These are phyloP conservation scores for Penaeus japonicus DNA, from an alignment of 1,140 invertebrate genomes.

Conservation along the genomic window DNA sequence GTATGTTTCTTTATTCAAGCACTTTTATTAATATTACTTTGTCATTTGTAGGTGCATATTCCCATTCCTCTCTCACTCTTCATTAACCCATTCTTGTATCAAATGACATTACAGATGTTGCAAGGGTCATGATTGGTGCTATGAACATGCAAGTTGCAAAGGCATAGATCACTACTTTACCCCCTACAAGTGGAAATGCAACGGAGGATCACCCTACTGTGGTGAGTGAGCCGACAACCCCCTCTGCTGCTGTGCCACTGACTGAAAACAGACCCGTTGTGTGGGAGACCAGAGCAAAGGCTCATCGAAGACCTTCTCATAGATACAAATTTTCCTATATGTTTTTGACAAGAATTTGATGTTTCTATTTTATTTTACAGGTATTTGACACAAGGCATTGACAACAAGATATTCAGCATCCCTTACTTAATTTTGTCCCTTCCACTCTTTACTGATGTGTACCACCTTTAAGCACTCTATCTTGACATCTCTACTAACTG, in stretches of 20 bases:
- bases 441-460: no score
- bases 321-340: no score
- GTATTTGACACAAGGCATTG: no score
- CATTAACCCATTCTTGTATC: not conserved
- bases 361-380: no score
- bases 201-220: constrained; percentile 78
- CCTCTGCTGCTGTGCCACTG: not conserved
- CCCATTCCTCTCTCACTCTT: not conserved
- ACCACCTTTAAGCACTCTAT: no score
- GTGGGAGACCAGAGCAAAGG: not conserved
- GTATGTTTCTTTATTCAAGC: no score
- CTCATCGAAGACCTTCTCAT: not conserved
- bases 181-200: constrained; percentile 88
- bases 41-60: not conserved
- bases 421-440: no score
- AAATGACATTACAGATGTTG: constrained; percentile 63
- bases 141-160: constrained; percentile 61
- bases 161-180: constrained; percentile 84
- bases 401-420: no score
- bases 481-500: no score
- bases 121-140: constrained; percentile 65
- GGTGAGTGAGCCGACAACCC: constrained; percentile 26
- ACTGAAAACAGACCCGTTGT: not conserved
- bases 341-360: no score
- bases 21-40: no score